Base-by-base conservation (phyloP, 2,797 vertebrate species). In the Holocentrus rufus region DNA sequence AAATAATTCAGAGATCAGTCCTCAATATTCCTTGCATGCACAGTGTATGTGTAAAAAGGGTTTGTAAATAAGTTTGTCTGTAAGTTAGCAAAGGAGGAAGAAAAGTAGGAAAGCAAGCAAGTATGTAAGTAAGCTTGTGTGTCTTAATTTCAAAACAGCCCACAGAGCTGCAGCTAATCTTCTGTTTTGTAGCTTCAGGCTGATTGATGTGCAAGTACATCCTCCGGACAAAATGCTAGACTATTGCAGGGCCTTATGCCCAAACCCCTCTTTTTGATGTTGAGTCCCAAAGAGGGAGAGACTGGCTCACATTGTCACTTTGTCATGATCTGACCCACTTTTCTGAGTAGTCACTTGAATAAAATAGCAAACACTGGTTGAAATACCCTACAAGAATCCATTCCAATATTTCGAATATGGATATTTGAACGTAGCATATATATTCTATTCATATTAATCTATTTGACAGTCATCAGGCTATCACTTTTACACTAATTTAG, bases 261-360 rank as follows among this genome's bases (percentile, higher is more conserved):
- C 71, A 72, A 72, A 74, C 20, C 30, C 14, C 27, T 62, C 64
- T 50, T 52, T 69, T 57, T 36, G 36, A 49, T 71, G 54, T 62
- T 42, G 30, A 59, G 30, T 79, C 69, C 67, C 61, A n/a, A 13
- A 11, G 34, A 75, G 52, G 63, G 57, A 65, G 30, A 13, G 65
- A 42, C 52, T 59, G 72, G 46, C 59, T 87, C 76, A 17, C 34
- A 69, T 59, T 86, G 79, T 74, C 57, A 75, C 57, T 77, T 70
- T 74, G 68, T 74, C 73, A 70, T 73, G 74, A 74, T 85, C 58
- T 77, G 78, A 80, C 77, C 82, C 55, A 77, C 71, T 86, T 91
- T 80, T 72, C 34, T 15, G 44, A 13, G 10, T 52, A 57, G 50
- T 78, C 61, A 10, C 23, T 46, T 46, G 44, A 46, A 46, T 46